These are phyloP conservation scores for Aphidius ervi DNA, from an alignment of 1,140 invertebrate species.

Conservation along the genomic window DNA sequence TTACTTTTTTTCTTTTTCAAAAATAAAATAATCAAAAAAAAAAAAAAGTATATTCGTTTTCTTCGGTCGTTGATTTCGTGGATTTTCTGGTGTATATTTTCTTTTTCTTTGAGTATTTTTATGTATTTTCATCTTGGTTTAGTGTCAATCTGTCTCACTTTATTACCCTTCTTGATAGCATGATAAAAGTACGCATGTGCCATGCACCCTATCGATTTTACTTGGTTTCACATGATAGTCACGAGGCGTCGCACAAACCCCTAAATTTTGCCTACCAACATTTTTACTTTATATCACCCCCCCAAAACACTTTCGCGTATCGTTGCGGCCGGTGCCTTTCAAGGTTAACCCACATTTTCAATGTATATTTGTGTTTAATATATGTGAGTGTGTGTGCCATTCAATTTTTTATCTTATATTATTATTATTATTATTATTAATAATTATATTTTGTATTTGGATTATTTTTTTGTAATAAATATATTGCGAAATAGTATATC, in stretches of 20 bases:
- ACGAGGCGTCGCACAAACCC: conserved; percentile 24
- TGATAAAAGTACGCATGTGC: conserved; percentile 14
- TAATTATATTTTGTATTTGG: not conserved
- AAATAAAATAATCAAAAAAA: conserved; percentile 3
- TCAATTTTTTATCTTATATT: not conserved
- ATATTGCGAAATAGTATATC: too few species aligned
- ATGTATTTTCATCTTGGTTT: not conserved
- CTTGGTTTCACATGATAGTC: conserved; percentile 19
- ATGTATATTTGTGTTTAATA: conserved; percentile 16
- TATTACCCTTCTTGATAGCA: not conserved
- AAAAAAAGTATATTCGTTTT: not conserved
- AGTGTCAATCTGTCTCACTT: conserved; percentile 2
- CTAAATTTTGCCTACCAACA: conserved; percentile 26
- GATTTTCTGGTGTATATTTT: too few species aligned
- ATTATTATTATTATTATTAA: not conserved
- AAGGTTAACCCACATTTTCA: conserved; percentile 49
- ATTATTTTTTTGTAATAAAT: too few species aligned
- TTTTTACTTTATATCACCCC: conserved; percentile 28
- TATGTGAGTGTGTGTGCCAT: not conserved
- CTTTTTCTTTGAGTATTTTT: too few species aligned
- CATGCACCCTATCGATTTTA: conserved; percentile 42
- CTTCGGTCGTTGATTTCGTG: too few species aligned
- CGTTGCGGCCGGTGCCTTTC: conserved; percentile 47
- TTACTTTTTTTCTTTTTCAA: conserved; percentile 14
- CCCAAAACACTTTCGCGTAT: conserved; percentile 51